phyloP scores from a whole-genome alignment of 2,797 vertebrate species.

The Coluber constrictor region DNA sequence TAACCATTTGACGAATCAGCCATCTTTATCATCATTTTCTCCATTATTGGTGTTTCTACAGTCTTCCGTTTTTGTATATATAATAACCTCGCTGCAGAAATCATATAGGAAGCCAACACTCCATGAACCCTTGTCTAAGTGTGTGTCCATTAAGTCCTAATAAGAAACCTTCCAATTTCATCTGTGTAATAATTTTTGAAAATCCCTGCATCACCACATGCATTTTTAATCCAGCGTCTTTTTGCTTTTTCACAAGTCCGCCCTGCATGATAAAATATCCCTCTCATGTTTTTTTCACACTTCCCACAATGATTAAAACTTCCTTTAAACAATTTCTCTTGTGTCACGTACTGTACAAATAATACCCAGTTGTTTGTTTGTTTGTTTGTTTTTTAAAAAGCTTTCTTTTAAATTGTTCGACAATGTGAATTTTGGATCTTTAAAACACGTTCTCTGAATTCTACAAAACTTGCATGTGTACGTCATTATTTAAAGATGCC shows the following conservation, averaged over 20 bases:
- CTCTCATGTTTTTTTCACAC: neutral
- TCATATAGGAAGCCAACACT: no score
- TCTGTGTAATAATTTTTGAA: neutral
- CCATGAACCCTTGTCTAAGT: neutral
- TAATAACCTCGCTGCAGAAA: neutral
- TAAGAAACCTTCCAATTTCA: neutral
- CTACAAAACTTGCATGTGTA: neutral
- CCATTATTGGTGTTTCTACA: neutral
- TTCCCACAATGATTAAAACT: neutral
- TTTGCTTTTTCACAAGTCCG: neutral
- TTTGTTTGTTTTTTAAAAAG: neutral
- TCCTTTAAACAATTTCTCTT: neutral
- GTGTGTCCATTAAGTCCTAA: neutral
- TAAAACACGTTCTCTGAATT: neutral
- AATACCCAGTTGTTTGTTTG: neutral
- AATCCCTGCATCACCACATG: neutral
- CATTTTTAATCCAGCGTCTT: neutral
- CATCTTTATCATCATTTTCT: neutral
- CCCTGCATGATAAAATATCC: neutral
- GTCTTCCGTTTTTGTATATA: neutral
- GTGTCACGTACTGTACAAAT: neutral
- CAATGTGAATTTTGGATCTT: neutral
- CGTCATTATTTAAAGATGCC: neutral
- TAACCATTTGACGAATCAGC: neutral
- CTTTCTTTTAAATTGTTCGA: neutral